Conservation (phyloP, 1,140 invertebrate genomes). For the Aricia agestis region DNA sequence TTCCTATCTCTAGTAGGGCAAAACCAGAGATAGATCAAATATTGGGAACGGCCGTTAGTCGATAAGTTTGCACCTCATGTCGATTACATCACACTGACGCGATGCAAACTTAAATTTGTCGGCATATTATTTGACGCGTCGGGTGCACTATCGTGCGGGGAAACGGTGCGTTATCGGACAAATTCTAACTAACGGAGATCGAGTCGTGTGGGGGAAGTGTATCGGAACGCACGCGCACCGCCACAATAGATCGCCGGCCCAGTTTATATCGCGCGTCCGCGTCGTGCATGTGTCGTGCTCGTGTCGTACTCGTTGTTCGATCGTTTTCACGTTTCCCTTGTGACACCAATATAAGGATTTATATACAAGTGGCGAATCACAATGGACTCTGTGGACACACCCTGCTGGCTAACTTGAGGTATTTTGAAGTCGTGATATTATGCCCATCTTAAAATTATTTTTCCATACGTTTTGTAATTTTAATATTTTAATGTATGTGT, state of each 20-base stretch:
- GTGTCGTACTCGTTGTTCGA: conserved; percentile 34
- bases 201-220: conserved; percentile 72
- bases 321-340: conserved; percentile 28
- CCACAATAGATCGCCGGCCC: conserved; percentile 70
- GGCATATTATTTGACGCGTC: not conserved
- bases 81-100: no score
- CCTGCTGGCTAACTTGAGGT: conserved; percentile 38
- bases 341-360: conserved; percentile 6
- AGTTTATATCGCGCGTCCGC: conserved; percentile 67
- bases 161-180: conserved; percentile 53
- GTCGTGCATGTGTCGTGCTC: conserved; percentile 50
- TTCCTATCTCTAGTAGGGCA: no score
- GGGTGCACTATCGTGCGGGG: conserved; percentile 22
- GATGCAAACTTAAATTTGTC: no score
- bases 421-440: conserved; percentile 20
- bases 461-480: no score
- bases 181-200: conserved; percentile 61
- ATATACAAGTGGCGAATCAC: conserved; percentile 20
- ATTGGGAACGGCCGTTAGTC: no score
- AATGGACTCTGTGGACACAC: conserved; percentile 35
- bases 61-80: no score
- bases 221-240: conserved; percentile 66
- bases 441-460: no score
- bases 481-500: no score
- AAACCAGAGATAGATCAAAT: no score